Base-by-base conservation (phyloP, 1,140 invertebrate species). In the Nasonia giraulti region DNA sequence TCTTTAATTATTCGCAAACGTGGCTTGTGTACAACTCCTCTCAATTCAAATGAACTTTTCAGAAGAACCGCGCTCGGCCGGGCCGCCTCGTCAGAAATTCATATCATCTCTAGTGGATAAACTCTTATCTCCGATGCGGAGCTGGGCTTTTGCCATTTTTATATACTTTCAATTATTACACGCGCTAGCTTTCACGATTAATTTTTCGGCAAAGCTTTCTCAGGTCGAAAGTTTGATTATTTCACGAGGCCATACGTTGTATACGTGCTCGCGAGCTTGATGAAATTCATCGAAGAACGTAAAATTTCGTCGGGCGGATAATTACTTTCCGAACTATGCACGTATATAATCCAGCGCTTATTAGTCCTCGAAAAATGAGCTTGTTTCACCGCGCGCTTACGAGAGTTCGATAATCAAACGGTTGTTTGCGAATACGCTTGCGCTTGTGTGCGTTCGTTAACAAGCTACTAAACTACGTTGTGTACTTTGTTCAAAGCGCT, bases 31-130 rank as follows among this genome's bases (percentile, higher is more conserved):
- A 71, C 27, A 71, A 71, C 27, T 71, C 27, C 27, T 27, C 68
- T 33, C 68, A 11, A 37, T 40, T 75, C 31, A 75, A 75, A 75
- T 75, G 37, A 75, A 75, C 37, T 75, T 75, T 75, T 75, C 68
- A 33, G 31, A 33, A 71, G 11, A 33, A 5, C 68, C n/a, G 66
- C 17, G 12, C 50, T 20, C 1, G 55, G 2, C 20, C 55, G 3
- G 20, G 55, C 0, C 55, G 55, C n/a, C 40, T 44, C 8, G 27
- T 44, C 10, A 44, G 6, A 8, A 44, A 44, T 44, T 44, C 40
- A 44, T 44, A 44, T 44, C 40, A 11, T 44, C 40, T 44, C 5
- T 10, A 8, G 6, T 44, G 10, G 10, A 44, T 8, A 44, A 44
- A 44, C 1, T 44, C 1, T 40, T 40, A 40, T 40, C 37, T 40